Evolutionary conservation across 2,797 vertebrate genomes (phyloP), one percentile per base, ranked within the genome.

Genomic region (Centroberyx gerrardi): DNA sequence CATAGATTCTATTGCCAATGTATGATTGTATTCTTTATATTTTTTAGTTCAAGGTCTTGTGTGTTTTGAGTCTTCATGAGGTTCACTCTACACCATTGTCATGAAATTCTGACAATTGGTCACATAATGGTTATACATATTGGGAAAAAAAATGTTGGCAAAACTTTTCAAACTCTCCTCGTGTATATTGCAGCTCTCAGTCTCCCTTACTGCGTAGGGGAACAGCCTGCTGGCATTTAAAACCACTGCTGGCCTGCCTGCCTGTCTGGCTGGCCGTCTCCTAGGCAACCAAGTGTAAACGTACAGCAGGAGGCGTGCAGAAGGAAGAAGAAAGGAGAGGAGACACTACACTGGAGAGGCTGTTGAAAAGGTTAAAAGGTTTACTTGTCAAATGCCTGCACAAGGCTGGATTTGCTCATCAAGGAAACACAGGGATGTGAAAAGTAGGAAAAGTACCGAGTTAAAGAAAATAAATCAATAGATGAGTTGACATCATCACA

Each of bases 241-340:
- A 85, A 68, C 28, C 76, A 58, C 42, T 65, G 78, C 74, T 58
- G 14, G 38, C n/a, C n/a, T 71, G 66, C 82, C 77, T 67, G 78
- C 63, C 76, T 62, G 81, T 68, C 86, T 71, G 74, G 74, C 75
- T 55, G 61, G 29, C 74, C 44, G 63, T 94, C 88, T 81, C 94
- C 94, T 83, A 63, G 85, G 91, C 59, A 90, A 95, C 94, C 88
- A 62, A 91, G 82, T 86, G 92, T 94, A 95, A 95, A 95, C 94
- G 58, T 87, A 92, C 72, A 56, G 82, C 85, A 87, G 87, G 82
- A 85, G 83, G 85, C 27, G 70, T 72, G 81, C 75, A 68, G 51
- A 63, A 28, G 48, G 17, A 40, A 70, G 58, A 62, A 67, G 67
- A 65, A 53, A 75, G 67, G 69, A 81, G 71, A 76, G 74, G 65